Evolutionary conservation across 2,113 vertebrate species (phyloP), one percentile per base, ranked within the genome.

Genomic region (Amphilophus citrinellus): DNA sequence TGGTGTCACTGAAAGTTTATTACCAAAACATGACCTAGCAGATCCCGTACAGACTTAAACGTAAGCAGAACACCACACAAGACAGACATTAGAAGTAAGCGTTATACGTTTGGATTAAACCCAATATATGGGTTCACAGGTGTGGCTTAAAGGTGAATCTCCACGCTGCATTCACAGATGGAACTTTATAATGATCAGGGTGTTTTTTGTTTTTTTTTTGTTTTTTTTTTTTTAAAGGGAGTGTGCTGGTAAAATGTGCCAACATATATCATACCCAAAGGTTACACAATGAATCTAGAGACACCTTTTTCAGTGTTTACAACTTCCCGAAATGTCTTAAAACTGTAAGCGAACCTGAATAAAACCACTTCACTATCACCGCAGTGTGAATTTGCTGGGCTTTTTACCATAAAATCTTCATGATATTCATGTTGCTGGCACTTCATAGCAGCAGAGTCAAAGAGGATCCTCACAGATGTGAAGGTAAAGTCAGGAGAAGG

Each of bases 1-100:
- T 44, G 20, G 3, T 77, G 35, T 65, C 37, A 68, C 50, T 5
- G 37, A 57, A 60, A 62, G 27, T 89, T 87, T 71, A 88, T 85
- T 42, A 76, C 9, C 35, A 85, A 90, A 83, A 73, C 61, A 63
- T 39, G 14, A 75, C 39, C n/a, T 7, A 42, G 14, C 44, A 66
- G 78, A 85, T 57, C 62, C 18, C 15, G 2, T 17, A 18, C 20
- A 13, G 61, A 61, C 27, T 15, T 44, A n/a, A 50, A 88, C 1
- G 47, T 20, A 61, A 22, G 58, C 3, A 61, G n/a, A 78, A 88
- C 42, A 63, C 10, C 37, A 80, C 18, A 78, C 35, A 58, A 47
- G 66, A 47, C 50, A 80, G 1, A 77, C 22, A 68, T 11, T 18
- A 57, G 61, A 86, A 22, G n/a, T 58, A 18, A 47, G 27, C 44